phyloP scores from a whole-genome alignment of 1,140 invertebrate species.

The Aleiodes sp. region DNA sequence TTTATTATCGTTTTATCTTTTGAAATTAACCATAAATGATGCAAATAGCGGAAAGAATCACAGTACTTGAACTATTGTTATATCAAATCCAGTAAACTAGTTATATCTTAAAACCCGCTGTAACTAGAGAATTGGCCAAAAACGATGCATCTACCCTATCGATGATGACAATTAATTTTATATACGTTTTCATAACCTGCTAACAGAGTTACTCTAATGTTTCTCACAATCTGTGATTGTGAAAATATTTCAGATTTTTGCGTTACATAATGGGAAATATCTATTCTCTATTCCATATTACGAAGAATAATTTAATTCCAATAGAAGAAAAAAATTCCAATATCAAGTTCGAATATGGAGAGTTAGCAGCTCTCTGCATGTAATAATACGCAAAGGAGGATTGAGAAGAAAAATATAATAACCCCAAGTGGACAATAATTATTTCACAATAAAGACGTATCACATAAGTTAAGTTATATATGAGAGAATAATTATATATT shows the following conservation, averaged over 20 bases:
- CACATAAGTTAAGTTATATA: background rate
- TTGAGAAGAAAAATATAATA: background rate
- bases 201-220: background rate
- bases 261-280: background rate
- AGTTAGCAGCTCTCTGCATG: background rate
- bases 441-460: constrained; percentile 8
- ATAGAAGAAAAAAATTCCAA: background rate
- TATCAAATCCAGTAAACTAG: too few relatives aligned
- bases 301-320: too few relatives aligned
- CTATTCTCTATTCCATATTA: background rate
- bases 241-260: background rate
- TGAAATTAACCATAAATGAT: too few relatives aligned
- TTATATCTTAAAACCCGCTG: too few relatives aligned
- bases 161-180: too few relatives aligned
- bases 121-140: too few relatives aligned
- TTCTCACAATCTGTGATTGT: too few relatives aligned
- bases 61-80: too few relatives aligned
- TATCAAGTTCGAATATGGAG: background rate
- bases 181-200: background rate
- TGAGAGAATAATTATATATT: constrained; percentile 1
- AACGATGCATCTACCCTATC: too few relatives aligned
- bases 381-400: too few relatives aligned
- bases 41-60: too few relatives aligned
- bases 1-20: too few relatives aligned
- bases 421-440: constrained; percentile 17